phyloP scores from a whole-genome alignment of 2,797 vertebrate species.

The Mormyrus hasselquistii region DNA sequence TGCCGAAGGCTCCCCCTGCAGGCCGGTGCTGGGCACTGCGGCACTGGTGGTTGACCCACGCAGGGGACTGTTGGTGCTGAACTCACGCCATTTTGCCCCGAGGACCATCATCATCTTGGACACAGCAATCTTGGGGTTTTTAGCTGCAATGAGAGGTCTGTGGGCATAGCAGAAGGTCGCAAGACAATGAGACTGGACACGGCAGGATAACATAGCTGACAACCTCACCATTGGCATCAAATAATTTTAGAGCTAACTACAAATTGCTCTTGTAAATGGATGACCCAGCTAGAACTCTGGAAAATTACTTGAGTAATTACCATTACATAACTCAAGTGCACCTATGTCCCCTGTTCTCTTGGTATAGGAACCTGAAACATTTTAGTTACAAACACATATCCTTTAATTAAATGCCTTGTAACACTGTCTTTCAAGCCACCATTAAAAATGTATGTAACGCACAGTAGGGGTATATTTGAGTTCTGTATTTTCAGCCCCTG shows the following conservation, averaged over 20 bases:
- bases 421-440: not conserved
- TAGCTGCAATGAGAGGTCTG: slow-evolving; percentile 92
- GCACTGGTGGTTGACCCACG: slow-evolving; percentile 87
- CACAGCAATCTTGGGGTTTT: slow-evolving; percentile 96
- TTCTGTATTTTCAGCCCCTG: not conserved
- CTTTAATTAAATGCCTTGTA: not conserved
- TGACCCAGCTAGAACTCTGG: not conserved
- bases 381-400: not conserved
- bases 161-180: slow-evolving; percentile 10
- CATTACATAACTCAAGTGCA: not conserved
- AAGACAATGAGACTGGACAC: not conserved
- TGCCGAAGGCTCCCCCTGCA: slow-evolving; percentile 33
- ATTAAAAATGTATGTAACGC: not conserved
- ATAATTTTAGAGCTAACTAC: not conserved
- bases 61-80: slow-evolving; percentile 96
- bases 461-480: not conserved
- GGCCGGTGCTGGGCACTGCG: slow-evolving; percentile 68
- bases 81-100: slow-evolving; percentile 95
- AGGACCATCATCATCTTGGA: slow-evolving; percentile 99
- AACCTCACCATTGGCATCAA: not conserved
- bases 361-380: not conserved
- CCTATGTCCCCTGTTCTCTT: not conserved
- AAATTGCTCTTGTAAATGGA: not conserved
- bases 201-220: not conserved
- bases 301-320: not conserved